These are phyloP conservation scores for Lycocorax pyrrhopterus DNA, from an alignment of 2,113 vertebrate species.

Conservation along the genomic window DNA sequence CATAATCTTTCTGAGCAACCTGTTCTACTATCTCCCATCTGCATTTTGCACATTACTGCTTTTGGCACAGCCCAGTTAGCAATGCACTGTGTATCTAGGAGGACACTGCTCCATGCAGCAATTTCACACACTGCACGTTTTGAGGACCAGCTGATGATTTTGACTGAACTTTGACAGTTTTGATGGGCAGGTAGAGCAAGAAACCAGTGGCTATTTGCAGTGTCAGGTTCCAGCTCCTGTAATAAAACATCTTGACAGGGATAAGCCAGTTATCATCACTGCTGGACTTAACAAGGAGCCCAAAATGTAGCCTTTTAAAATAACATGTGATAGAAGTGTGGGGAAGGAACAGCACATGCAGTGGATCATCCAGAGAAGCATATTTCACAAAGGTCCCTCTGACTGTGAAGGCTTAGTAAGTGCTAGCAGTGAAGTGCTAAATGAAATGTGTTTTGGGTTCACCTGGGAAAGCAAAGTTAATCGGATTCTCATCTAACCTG, in stretches of 20 bases:
- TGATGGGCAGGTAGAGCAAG: not conserved
- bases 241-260: not conserved
- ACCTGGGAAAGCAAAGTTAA: not conserved
- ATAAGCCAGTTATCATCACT: not conserved
- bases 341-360: not conserved
- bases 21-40: not conserved
- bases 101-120: not conserved
- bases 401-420: not conserved
- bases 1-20: not conserved
- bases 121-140: not conserved
- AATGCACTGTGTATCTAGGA: not conserved
- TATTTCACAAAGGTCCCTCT: not conserved
- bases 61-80: not conserved
- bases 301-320: not conserved
- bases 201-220: not conserved
- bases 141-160: not conserved
- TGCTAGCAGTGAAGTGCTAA: not conserved
- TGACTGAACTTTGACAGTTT: not conserved
- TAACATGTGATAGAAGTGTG: not conserved
- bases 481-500: not conserved
- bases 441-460: not conserved
- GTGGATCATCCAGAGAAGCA: not conserved
- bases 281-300: not conserved
- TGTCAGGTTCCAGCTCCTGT: not conserved
- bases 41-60: not conserved